Evolutionary conservation across 2,888 invertebrate species (phyloP), one percentile per base, ranked within the genome.

Genomic region (Phragmatobia fuliginosa): DNA sequence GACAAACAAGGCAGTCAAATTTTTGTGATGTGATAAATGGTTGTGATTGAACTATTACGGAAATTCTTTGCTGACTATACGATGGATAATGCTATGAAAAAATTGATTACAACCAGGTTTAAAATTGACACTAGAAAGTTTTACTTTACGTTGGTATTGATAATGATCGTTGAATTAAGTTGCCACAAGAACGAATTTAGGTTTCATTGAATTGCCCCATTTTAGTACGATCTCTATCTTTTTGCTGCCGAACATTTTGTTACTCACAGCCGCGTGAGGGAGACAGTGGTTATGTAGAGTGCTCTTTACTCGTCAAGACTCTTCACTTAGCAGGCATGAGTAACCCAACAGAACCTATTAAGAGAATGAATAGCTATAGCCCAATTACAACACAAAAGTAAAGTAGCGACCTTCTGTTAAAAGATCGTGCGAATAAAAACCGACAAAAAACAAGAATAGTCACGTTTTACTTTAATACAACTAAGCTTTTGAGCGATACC

Each of bases 391-490:
- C 45, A 45, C n/a, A 66, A 58, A 31, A 33, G 25, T 49, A 28
- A 61, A 61, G 33, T 33, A 18, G n/a, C 31, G 33, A 52, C 66
- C 38, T 11, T 45, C 18, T 41, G 45, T 59, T 67, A 52, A 28
- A 36, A 33, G 60, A 36, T 36, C 32, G 14, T 36, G 36, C 21
- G n/a, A 61, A 33, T n/a, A 61, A 33, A 61, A 33, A n/a, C n/a
- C 25, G 14, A 36, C n/a, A 61, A 61, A 61, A 61, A 33, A 33
- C 25, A 25, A 61, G 36, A n/a, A 28, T 28, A 41, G 66, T 66
- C 66, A 66, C 66, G 66, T 66, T 41, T 59, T 66, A 45, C 59
- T 66, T 66, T 59, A 59, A 66, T 45, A 45, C n/a, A n/a, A 14
- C 52, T 49, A 66, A 66, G 59, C 66, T 59, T 59, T 41, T 31